Conservation (phyloP, 2,113 vertebrate genomes). For the Gallinago paraguaiae region DNA sequence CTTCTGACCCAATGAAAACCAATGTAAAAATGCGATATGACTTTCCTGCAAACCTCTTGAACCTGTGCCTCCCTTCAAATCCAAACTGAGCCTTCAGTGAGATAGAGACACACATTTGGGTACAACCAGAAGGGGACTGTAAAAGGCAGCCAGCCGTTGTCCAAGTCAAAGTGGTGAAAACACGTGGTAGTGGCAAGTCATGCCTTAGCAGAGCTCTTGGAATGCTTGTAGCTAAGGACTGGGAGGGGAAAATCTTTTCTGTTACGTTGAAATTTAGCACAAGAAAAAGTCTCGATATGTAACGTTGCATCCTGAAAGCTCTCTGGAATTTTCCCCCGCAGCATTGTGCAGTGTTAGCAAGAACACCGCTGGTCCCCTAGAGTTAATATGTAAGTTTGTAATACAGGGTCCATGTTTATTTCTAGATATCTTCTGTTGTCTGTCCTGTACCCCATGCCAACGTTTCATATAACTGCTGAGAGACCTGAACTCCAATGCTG, state of each 20-base stretch:
- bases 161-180: neutral
- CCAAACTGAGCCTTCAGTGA: neutral
- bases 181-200: neutral
- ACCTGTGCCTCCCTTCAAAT: neutral
- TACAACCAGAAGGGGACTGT: neutral
- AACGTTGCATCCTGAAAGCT: neutral
- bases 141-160: neutral
- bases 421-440: conserved; percentile 71
- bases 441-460: conserved; percentile 57
- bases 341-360: conserved; percentile 64
- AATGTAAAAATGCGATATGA: neutral
- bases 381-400: conserved; percentile 67
- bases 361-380: neutral
- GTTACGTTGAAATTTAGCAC: neutral
- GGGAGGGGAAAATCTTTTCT: neutral
- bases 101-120: neutral
- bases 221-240: neutral
- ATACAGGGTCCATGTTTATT: conserved; percentile 75
- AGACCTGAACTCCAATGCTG: neutral
- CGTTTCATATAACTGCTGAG: conserved; percentile 42
- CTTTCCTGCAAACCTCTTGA: neutral
- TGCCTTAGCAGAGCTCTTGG: neutral
- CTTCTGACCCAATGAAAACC: neutral
- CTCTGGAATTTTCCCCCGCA: conserved; percentile 49
- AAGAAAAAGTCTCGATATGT: neutral